Conservation (phyloP, 2,797 vertebrate genomes). For the Tapera naevia region DNA sequence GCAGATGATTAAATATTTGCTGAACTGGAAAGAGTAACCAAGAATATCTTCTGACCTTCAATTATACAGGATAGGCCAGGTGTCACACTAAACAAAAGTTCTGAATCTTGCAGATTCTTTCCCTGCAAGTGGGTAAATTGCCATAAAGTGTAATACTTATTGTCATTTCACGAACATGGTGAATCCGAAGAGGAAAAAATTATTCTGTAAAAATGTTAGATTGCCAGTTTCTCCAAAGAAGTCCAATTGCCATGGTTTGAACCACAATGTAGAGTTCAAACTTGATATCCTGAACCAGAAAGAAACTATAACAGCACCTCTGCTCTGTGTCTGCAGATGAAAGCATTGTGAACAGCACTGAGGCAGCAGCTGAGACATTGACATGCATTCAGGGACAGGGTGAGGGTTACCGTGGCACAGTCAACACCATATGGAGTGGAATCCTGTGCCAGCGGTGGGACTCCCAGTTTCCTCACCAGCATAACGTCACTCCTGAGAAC, state of each 20-base stretch:
- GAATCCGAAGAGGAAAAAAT: background rate
- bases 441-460: slow-evolving; percentile 93
- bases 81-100: background rate
- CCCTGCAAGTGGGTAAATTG: background rate
- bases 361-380: slow-evolving; percentile 75
- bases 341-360: slow-evolving; percentile 69
- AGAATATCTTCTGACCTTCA: background rate
- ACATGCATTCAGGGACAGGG: slow-evolving; percentile 86
- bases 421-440: slow-evolving; percentile 84
- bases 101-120: background rate
- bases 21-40: background rate
- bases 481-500: slow-evolving; percentile 89
- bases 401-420: slow-evolving; percentile 87
- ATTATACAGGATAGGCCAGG: background rate
- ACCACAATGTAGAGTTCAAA: background rate
- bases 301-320: background rate
- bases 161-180: background rate
- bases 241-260: background rate
- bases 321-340: slow-evolving; percentile 68
- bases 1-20: background rate
- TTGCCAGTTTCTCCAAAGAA: background rate
- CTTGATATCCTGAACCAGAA: background rate
- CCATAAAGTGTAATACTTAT: background rate
- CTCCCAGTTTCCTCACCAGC: slow-evolving; percentile 91
- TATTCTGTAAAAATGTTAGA: background rate